Evolutionary conservation across 1,140 invertebrate species (phyloP).

Genomic region (Melitaea cinxia): DNA sequence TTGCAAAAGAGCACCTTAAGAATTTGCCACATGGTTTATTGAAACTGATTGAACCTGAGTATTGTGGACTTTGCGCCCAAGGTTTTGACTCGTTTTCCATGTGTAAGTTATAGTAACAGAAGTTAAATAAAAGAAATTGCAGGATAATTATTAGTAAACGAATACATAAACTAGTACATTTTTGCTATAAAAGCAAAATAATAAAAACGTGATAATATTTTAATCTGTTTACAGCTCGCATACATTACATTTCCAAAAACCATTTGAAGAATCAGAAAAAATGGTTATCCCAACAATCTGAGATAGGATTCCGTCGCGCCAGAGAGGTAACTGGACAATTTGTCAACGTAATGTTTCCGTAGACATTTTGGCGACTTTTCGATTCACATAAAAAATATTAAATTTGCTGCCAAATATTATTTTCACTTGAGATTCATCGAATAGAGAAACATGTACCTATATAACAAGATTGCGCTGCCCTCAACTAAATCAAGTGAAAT

Average conservation of each 20-base stretch:
- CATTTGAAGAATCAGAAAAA: constrained; percentile 65
- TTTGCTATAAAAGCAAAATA: no score
- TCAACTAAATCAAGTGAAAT: constrained; percentile 51
- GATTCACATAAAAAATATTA: constrained; percentile 51
- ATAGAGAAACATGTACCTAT: no score
- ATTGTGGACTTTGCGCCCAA: constrained; percentile 56
- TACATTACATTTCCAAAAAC: constrained; percentile 68
- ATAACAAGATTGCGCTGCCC: constrained; percentile 18
- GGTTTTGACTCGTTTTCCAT: constrained; percentile 48
- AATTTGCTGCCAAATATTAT: neutral
- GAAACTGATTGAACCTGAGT: constrained; percentile 46
- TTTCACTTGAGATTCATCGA: constrained; percentile 46
- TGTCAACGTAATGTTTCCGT: constrained; percentile 62
- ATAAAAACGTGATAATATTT: constrained; percentile 8
- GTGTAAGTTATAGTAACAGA: constrained; percentile 45
- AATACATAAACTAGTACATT: no score
- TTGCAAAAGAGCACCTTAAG: constrained; percentile 50
- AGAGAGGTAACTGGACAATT: constrained; percentile 63
- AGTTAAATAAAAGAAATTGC: neutral
- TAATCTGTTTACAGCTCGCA: constrained; percentile 58
- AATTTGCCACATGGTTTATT: constrained; percentile 50
- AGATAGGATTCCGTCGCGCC: constrained; percentile 28
- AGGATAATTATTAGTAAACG: neutral
- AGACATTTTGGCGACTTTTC: constrained; percentile 51
- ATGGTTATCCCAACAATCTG: constrained; percentile 50